A percentile compares a stretch with the other conserved stretches of the same genome.
Conservation (phyloP, 2,113 vertebrate genomes). For the Gnathonemus longibarbis region DNA sequence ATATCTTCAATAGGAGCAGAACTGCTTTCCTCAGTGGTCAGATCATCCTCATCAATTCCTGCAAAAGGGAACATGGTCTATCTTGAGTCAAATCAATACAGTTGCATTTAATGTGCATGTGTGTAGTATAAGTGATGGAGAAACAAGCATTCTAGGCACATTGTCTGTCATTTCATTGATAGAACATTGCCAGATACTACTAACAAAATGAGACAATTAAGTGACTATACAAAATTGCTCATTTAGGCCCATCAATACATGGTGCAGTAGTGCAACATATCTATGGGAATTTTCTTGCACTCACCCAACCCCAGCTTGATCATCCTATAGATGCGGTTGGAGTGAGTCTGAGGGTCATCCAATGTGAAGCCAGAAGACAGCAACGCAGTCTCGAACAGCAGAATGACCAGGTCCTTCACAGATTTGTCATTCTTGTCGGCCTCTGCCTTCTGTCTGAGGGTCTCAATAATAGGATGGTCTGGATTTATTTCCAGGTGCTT, state of each 20-base stretch:
- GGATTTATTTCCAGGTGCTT: conserved; percentile 74
- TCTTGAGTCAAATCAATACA: not conserved
- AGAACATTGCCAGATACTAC: not conserved
- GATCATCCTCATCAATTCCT: conserved; percentile 94
- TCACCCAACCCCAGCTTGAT: conserved; percentile 38
- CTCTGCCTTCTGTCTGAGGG: conserved; percentile 72
- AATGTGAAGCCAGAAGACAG: conserved; percentile 74
- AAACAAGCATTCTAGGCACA: not conserved
- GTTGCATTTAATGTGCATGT: not conserved
- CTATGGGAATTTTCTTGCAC: not conserved
- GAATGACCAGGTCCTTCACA: conserved; percentile 74
- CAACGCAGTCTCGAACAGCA: conserved; percentile 69
- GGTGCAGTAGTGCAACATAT: not conserved
- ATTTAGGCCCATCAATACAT: not conserved
- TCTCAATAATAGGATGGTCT: conserved; percentile 70
- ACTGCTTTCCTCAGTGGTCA: conserved; percentile 65
- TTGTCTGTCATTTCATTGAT: not conserved
- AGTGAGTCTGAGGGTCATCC: conserved; percentile 76
- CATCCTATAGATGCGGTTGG: conserved; percentile 74
- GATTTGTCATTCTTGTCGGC: conserved; percentile 80
- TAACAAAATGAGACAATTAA: not conserved
- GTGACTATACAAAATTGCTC: not conserved
- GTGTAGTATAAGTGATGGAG: not conserved
- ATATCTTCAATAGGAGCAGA: conserved; percentile 80
- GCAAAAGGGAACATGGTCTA: not conserved